phyloP scores from a whole-genome alignment of 2,888 invertebrate species.

The Parnassius glacialis region DNA sequence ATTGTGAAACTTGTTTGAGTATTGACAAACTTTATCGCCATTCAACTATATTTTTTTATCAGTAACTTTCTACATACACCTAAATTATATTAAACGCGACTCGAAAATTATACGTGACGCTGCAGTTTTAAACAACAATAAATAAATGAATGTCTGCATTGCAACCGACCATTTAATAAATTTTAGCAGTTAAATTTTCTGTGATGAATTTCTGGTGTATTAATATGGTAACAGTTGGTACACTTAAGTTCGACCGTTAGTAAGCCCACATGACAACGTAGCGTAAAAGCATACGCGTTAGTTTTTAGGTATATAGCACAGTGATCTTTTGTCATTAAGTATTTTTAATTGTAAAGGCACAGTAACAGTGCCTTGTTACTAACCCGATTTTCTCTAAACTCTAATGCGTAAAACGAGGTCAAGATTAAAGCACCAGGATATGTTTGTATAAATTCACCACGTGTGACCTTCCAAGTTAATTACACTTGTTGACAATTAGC shows the following conservation, averaged over 20 bases:
- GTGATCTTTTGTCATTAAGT: slow-evolving; percentile 19
- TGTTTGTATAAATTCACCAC: slow-evolving; percentile 18
- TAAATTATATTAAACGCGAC: too few species aligned
- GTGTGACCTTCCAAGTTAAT: slow-evolving; percentile 23
- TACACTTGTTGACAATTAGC: slow-evolving; percentile 20
- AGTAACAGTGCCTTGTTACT: slow-evolving; percentile 7
- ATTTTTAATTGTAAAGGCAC: slow-evolving; percentile 25
- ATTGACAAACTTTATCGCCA: too few species aligned
- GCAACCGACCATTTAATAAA: slow-evolving; percentile 16
- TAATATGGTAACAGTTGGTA: slow-evolving; percentile 11
- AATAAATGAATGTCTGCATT: slow-evolving; percentile 10
- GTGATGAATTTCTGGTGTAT: slow-evolving; percentile 18
- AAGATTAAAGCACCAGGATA: slow-evolving; percentile 24
- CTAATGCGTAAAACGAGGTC: slow-evolving; percentile 19
- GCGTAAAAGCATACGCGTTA: slow-evolving; percentile 13
- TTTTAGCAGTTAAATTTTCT: slow-evolving; percentile 2
- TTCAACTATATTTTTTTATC: too few species aligned
- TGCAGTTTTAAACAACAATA: background rate
- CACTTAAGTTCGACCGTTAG: slow-evolving; percentile 19
- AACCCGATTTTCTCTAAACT: slow-evolving; percentile 20
- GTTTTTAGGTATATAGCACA: slow-evolving; percentile 10
- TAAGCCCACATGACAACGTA: slow-evolving; percentile 24
- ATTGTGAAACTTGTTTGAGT: too few species aligned
- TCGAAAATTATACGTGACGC: background rate
- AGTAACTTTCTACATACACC: too few species aligned